These are phyloP conservation scores for Dryadula phaetusa DNA, from an alignment of 2,888 invertebrate genomes.

Conservation along the genomic window DNA sequence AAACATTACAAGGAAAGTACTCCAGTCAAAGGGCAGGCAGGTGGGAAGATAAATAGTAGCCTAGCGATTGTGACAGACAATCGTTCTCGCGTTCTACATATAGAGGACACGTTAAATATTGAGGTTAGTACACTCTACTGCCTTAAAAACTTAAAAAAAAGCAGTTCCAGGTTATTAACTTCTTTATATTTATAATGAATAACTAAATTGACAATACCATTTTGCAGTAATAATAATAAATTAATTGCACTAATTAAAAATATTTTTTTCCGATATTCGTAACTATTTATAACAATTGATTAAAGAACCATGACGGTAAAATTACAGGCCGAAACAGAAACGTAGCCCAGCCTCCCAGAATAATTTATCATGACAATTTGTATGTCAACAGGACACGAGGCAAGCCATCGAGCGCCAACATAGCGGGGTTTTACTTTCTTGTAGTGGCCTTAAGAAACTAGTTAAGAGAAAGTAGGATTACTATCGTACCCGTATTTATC, in stretches of 20 bases:
- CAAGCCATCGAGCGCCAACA: slow-evolving; percentile 67
- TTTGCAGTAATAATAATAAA: too few relatives aligned
- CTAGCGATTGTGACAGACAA: slow-evolving; percentile 42
- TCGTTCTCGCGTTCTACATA: slow-evolving; percentile 80
- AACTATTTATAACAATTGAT: slow-evolving; percentile 9
- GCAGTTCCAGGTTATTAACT: slow-evolving; percentile 1
- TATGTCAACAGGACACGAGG: slow-evolving; percentile 82
- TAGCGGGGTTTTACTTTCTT: slow-evolving; percentile 84
- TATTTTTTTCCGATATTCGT: neutral
- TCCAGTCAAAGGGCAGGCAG: slow-evolving; percentile 59
- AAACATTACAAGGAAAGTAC: slow-evolving; percentile 23
- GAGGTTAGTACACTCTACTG: slow-evolving; percentile 42
- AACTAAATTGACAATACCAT: neutral
- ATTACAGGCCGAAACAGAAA: slow-evolving; percentile 32
- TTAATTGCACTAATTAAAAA: neutral
- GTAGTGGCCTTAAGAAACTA: slow-evolving; percentile 80
- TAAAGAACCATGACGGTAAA: slow-evolving; percentile 20
- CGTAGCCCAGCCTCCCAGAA: slow-evolving; percentile 61
- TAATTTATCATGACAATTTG: slow-evolving; percentile 75
- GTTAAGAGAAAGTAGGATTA: slow-evolving; percentile 83
- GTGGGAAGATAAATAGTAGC: slow-evolving; percentile 62
- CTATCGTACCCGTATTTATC: slow-evolving; percentile 72
- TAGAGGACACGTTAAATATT: slow-evolving; percentile 47
- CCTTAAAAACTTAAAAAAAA: slow-evolving; percentile 32
- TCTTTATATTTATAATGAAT: neutral